Base-by-base conservation (phyloP, 2,888 invertebrate species). In the Acleris holmiana region DNA sequence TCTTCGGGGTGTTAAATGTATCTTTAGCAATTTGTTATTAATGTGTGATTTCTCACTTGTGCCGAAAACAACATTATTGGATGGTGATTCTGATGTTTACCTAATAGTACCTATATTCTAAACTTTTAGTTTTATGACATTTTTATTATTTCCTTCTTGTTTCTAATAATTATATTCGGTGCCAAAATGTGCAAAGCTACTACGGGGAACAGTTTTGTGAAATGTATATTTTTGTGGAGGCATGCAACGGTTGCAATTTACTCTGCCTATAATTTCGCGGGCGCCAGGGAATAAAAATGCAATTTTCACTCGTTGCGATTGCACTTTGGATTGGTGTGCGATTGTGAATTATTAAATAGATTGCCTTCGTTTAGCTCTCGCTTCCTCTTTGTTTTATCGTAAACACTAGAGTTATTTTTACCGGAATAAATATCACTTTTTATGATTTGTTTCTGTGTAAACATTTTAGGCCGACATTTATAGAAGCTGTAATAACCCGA, bases 341-440 rank as follows among this genome's bases (percentile, higher is more conserved):
- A 81, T 80, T 76, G 73, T 83, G 79, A 84, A 86, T 85, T 82
- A 84, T 84, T 85, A 82, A 85, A 85, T 79, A 76, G 73, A 80
- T 78, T 79, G 79, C 76, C 74, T 78, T 78, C 74, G 76, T 78
- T 66, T 66, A 66, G 60, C 44, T 35, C 46, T n/a, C 47, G 21
- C 54, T 53, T 19, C 18, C 54, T 53, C 19, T 64, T 54, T 58
- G 53, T 48, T 64, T 59, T 55, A 60, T 60, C 46, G 49, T 60
- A 59, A 65, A 65, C 49, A 49, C 10, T 44, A 44, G 35, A 21
- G 53, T 53, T 55, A 60, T 53, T 25, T 59, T 54, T 25, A 59
- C 46, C 35, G 17, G 25, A 48, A 19, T 41, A 41, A 40, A 41
- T 40, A 21, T 6, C 35, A 10, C 35, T 3, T 53, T 53, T 53